Conservation (phyloP, 2,888 invertebrate genomes). For the Melanotus villosus region DNA sequence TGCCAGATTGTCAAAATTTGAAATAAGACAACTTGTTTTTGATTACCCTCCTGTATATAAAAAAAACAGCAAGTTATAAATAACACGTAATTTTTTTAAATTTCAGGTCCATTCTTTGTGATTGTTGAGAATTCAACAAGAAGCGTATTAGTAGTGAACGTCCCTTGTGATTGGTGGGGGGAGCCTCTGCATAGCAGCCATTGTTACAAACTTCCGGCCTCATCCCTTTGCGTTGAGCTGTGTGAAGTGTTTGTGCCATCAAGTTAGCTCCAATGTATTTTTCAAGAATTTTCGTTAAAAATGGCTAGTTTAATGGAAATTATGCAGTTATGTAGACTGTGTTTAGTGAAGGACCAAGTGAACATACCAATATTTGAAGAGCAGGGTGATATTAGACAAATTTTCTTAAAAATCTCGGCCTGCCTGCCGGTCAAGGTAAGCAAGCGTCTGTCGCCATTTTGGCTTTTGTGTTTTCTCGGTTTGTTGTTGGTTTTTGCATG, state of each 20-base stretch:
- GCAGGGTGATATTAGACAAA: constrained; percentile 73
- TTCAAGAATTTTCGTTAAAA: constrained; percentile 1
- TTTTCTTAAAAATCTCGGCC: constrained; percentile 79
- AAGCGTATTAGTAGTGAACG: constrained; percentile 1
- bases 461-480: constrained; percentile 18
- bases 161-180: neutral
- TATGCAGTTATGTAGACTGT: constrained; percentile 66
- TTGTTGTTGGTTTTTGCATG: neutral
- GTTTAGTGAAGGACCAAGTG: constrained; percentile 70
- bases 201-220: constrained; percentile 37
- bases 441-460: constrained; percentile 62
- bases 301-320: constrained; percentile 66
- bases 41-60: too few species aligned
- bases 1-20: too few species aligned
- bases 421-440: constrained; percentile 83
- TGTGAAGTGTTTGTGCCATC: constrained; percentile 25
- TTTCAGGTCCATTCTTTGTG: too few species aligned
- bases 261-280: constrained; percentile 22
- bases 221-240: constrained; percentile 36
- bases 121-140: too few species aligned
- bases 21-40: too few species aligned
- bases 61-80: too few species aligned
- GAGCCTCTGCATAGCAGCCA: constrained; percentile 20
- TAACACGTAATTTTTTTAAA: too few species aligned
- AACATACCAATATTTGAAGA: constrained; percentile 80